These are phyloP conservation scores for Synanthedon myopaeformis DNA, from an alignment of 2,888 invertebrate genomes.

Conservation along the genomic window DNA sequence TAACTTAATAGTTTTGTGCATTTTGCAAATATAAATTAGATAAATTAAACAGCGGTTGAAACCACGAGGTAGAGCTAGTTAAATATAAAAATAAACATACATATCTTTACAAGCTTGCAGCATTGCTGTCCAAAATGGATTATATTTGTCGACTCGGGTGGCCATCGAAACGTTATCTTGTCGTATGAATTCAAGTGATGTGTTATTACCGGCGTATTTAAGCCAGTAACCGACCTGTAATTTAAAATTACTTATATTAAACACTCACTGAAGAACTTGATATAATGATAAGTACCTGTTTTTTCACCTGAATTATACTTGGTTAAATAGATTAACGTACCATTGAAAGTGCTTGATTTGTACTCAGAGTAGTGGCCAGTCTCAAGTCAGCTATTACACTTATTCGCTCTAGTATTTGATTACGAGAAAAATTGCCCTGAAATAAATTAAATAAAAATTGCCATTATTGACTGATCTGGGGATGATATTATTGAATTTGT, in stretches of 20 bases:
- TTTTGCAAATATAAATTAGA: no score
- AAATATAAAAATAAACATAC: slow-evolving; percentile 12
- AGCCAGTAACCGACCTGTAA: slow-evolving; percentile 38
- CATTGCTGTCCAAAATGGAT: slow-evolving; percentile 79
- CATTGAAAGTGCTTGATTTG: slow-evolving; percentile 23
- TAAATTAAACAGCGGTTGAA: no score
- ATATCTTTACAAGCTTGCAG: slow-evolving; percentile 58
- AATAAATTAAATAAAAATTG: no score
- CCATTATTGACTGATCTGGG: no score
- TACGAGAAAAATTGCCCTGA: no score
- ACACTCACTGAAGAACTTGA: neutral
- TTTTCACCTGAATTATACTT: no score
- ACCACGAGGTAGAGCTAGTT: no score
- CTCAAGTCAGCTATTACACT: slow-evolving; percentile 31
- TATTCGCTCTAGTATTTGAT: no score
- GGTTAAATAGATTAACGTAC: slow-evolving; percentile 17
- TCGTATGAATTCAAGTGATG: slow-evolving; percentile 27
- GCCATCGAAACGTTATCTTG: slow-evolving; percentile 27
- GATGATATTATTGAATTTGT: no score
- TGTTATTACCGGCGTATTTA: slow-evolving; percentile 25
- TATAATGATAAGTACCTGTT: no score
- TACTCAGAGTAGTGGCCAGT: slow-evolving; percentile 21
- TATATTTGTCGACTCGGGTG: slow-evolving; percentile 71
- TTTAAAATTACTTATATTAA: neutral
- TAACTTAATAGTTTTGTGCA: no score